Base-by-base conservation (phyloP, 2,797 vertebrate genomes). In the Pangasius djambal region DNA sequence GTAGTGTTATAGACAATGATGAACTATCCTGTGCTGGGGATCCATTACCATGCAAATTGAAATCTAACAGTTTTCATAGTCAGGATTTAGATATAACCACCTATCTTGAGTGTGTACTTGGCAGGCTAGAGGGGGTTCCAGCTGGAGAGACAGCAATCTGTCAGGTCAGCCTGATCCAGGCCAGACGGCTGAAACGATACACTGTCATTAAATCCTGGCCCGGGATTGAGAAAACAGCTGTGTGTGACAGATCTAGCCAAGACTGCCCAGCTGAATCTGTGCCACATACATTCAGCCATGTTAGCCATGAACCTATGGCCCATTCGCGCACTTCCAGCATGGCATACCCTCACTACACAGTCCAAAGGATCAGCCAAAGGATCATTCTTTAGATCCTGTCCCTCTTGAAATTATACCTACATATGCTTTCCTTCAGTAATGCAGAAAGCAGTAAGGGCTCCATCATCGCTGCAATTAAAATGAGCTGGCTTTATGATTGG, bases 151-250 rank as follows among this genome's bases (percentile, higher is more conserved):
- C 85, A 90, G 87, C 90, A 89, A 87, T 91, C 69, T 87, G 87
- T 91, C 90, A 90, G 87, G 83, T 87, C 91, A 87, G 87, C 77
- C 90, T 87, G 79, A 87, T 84, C 61, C 37, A 25, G 79, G 88
- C 88, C 86, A 90, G 87, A 89, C 90, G 61, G 72, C 72, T 86
- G 83, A 90, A 90, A 91, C 6, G 84, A 91, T 85, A 88, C 86
- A 88, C 87, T 55, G 90, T 87, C 83, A 91, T 87, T 88, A 91
- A 91, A 91, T 82, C 85, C 89, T 91, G 87, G 89, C 87, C 89
- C 75, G 75, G 84, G 86, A 91, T 90, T 84, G 88, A 61, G 85
- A 91, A 91, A 92, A 91, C 92, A 90, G 91, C 92, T 92, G 90
- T 72, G 83, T 61, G 83, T 86, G 88, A 74, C 88, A 89, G 88